Base-by-base conservation (phyloP, 2,113 vertebrate genomes). In the Ascaphus truei region DNA sequence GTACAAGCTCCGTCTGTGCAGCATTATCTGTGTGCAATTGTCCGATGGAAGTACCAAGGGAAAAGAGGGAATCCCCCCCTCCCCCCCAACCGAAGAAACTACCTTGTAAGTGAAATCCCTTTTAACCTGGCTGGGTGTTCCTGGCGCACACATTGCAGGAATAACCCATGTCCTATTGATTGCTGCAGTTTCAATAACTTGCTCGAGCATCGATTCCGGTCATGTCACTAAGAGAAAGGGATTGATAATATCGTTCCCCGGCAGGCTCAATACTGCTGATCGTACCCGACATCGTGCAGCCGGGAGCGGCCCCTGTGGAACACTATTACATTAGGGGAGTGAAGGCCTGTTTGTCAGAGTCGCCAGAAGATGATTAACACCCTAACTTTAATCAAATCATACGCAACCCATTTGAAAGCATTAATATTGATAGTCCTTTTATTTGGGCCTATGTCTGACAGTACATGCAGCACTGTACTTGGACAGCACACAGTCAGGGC, bases 231-330 rank as follows among this genome's bases (percentile, higher is more conserved):
- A 83, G 79, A 90, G 80, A 85, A 88, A 83, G 83, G 89, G 87
- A 89, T 91, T 91, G 89, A 90, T 92, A 91, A 90, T 83, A 73
- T 75, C 81, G 79, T 80, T 83, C 81, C 82, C 82, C 81, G 83
- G 81, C 69, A 83, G 80, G 81, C 84, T 90, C 86, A 85, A 88
- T 91, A 89, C 77, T 79, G 84, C 83, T 85, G 86, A 89, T 84
- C 80, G 83, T 33, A 81, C 76, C 84, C 88, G 88, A 89, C 84
- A 87, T 84, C 84, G 77, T 16, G 63, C 72, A 20, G 78, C 77
- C 57, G 71, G 79, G 73, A 80, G 80, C 79, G 65, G 78, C 86
- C 87, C 84, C 84, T 30, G 71, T 15, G 82, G 85, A 78, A 60
- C 34, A 18, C 80, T 67, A 77, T 73, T 79, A 61, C 37, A 22